Evolutionary conservation across 2,888 invertebrate genomes (phyloP), one percentile per base, ranked within the genome.

Genomic region (Pterobdella sp.): DNA sequence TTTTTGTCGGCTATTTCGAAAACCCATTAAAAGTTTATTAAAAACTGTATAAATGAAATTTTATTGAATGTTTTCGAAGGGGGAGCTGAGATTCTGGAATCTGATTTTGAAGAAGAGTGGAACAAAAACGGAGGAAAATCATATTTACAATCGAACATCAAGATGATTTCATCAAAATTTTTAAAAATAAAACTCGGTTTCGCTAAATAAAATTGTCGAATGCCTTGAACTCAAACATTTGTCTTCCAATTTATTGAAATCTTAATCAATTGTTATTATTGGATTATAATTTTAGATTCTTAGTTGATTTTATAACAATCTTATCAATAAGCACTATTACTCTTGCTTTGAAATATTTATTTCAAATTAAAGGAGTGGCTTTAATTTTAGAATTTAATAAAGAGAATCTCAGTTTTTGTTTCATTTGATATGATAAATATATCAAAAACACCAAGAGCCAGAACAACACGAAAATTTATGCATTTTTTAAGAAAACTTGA

Each of bases 71-170:
- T 42, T 42, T 7, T 42, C 18, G 7, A 18, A 56, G 88, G 94
- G 77, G 96, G 96, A 74, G 96, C 96, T 0, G 96, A 97, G 86
- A 93, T 97, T 77, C 87, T 95, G 70, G 93, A 93, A 81, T 90
- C 90, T 81, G 96, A 96, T 85, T 97, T 97, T 84, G 92, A 94
- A 83, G 89, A 90, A 77, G 94, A 94, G 85, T 97, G 97, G 97
- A 88, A 88, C 78, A 88, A 88, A 69, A 88, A 92, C 83, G 91
- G 89, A 74, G 94, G 94, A 14, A 32, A 42, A 1, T 29, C 73
- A 29, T 73, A 75, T 60, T 73, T 78, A 34, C 72, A 74, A 35
- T 68, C 75, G 52, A 74, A 74, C 65, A 72, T 65, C 26, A 73
- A 74, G 34, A 42, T 73, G 69, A 69, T 76, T 32, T 73, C 75